phyloP scores from a whole-genome alignment of 2,113 vertebrate species.

The Microcebus murinus region DNA sequence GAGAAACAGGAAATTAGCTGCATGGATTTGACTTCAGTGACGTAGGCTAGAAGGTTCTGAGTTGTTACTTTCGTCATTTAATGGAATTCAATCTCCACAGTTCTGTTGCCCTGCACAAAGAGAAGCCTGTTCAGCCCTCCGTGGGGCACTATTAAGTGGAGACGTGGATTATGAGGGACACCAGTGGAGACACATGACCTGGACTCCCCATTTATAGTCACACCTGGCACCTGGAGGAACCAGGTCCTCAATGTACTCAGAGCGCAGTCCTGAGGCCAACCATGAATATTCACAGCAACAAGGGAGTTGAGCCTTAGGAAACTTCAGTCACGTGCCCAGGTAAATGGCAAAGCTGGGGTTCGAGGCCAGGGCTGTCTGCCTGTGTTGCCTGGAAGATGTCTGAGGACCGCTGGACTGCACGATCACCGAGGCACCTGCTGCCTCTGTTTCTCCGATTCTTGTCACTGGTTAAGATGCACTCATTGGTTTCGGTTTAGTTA shows the following conservation, averaged over 20 bases:
- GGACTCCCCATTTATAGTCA: neutral
- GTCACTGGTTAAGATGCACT: neutral
- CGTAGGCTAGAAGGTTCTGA: neutral
- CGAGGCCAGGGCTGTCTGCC: neutral
- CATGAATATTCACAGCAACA: neutral
- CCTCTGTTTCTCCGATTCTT: neutral
- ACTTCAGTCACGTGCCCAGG: neutral
- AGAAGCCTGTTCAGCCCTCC: neutral
- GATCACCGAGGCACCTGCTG: neutral
- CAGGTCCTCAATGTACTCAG: neutral
- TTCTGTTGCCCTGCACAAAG: slow-evolving; percentile 22
- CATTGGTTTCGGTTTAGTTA: neutral
- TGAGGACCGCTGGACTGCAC: rapidly evolving
- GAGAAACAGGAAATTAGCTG: slow-evolving; percentile 63
- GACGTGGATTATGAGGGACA: neutral
- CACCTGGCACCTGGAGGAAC: neutral
- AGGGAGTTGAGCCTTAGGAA: neutral
- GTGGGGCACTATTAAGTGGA: neutral
- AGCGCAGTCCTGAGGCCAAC: neutral
- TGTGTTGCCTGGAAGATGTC: neutral
- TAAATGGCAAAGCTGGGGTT: neutral
- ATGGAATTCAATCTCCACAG: neutral
- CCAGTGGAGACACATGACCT: neutral
- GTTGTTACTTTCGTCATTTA: neutral
- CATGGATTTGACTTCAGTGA: neutral